These are phyloP conservation scores for Orestias chungarensis DNA, from an alignment of 2,797 vertebrate genomes.

Conservation along the genomic window DNA sequence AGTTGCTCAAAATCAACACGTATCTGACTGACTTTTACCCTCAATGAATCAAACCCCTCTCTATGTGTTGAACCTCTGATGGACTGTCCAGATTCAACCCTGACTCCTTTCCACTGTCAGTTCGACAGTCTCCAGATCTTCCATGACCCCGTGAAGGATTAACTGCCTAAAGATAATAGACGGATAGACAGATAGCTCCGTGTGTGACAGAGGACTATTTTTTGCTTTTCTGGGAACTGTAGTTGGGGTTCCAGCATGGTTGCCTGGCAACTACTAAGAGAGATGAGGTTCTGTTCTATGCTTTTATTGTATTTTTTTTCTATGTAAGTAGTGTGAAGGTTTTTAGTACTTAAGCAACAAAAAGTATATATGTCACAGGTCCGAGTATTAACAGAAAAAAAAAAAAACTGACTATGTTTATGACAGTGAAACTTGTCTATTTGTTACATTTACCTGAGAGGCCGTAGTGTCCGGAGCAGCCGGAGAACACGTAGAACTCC, in stretches of 20 bases:
- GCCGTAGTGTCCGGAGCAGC: conserved; percentile 91
- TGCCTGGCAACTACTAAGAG: conserved; percentile 24
- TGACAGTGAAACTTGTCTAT: background rate
- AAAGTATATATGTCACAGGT: background rate
- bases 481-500: conserved; percentile 94
- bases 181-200: conserved; percentile 1
- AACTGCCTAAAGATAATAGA: conserved; percentile 10
- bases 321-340: background rate
- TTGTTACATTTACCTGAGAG: conserved; percentile 84
- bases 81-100: conserved; percentile 9
- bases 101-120: conserved; percentile 1
- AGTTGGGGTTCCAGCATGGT: conserved; percentile 6
- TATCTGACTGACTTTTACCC: conserved; percentile 4
- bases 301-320: background rate
- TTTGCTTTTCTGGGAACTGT: conserved; percentile 14
- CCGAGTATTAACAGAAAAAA: background rate
- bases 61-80: conserved; percentile 1
- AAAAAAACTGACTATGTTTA: background rate
- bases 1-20: background rate
- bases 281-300: conserved; percentile 1
- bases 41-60: background rate
- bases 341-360: background rate
- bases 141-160: conserved; percentile 11
- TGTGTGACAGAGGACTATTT: conserved; percentile 12
- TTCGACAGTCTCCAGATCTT: conserved; percentile 2